Evolutionary conservation across 2,113 vertebrate species (phyloP).

Genomic region (Gulo gulo): DNA sequence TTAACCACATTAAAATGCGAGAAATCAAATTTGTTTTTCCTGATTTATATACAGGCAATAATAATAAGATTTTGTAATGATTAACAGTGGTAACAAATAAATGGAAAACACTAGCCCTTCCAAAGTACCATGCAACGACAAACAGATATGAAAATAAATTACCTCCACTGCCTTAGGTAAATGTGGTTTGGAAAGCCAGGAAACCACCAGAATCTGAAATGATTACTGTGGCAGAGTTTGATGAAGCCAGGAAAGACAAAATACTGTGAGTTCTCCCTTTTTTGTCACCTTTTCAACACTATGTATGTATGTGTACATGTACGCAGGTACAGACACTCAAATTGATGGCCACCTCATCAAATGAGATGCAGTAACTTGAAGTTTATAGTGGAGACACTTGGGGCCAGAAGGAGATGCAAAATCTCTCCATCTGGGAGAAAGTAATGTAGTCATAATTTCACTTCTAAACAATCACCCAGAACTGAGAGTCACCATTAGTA

Average conservation of each 20-base stretch:
- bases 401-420: background rate
- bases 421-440: background rate
- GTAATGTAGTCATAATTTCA: background rate
- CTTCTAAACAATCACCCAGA: background rate
- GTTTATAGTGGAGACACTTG: background rate
- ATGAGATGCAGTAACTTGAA: background rate
- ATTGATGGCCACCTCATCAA: background rate
- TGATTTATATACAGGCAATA: conserved; percentile 60
- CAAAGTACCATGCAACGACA: background rate
- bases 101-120: conserved; percentile 39
- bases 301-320: rapidly evolving
- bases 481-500: background rate
- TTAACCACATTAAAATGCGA: conserved; percentile 48
- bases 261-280: background rate
- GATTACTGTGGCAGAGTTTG: background rate
- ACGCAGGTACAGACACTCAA: background rate
- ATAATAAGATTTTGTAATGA: conserved; percentile 64
- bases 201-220: conserved; percentile 18
- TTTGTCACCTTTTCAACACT: background rate
- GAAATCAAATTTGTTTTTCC: conserved; percentile 67
- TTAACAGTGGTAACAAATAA: conserved; percentile 57
- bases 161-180: background rate
- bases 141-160: conserved; percentile 65
- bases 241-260: background rate
- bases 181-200: background rate